Evolutionary conservation across 2,797 vertebrate species (phyloP).

Genomic region (Phalloptychus januarius): DNA sequence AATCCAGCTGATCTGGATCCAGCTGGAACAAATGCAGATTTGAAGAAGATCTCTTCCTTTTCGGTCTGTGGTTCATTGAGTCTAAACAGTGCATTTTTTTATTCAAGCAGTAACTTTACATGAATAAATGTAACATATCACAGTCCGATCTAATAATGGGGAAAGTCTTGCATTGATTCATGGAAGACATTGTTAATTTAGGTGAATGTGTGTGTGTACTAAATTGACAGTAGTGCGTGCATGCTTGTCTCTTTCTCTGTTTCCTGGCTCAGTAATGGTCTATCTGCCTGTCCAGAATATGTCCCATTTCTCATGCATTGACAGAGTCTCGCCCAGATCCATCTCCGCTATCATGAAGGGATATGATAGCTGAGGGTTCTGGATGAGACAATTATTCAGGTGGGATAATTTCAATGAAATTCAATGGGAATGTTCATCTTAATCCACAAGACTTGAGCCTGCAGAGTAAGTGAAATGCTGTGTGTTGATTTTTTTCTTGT

Average conservation of each 20-base stretch:
- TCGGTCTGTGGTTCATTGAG: background rate
- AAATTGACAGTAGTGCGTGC: background rate
- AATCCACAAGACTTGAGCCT: background rate
- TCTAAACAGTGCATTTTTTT: background rate
- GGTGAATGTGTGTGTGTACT: background rate
- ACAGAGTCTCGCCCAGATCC: background rate
- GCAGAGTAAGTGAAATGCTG: background rate
- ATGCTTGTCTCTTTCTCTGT: background rate
- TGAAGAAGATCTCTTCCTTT: background rate
- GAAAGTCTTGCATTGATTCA: background rate
- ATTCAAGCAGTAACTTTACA: background rate
- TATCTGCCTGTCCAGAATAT: background rate
- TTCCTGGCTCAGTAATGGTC: background rate
- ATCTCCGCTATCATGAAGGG: background rate
- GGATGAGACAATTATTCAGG: background rate
- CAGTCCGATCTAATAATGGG: background rate
- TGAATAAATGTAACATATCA: background rate
- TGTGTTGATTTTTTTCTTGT: background rate
- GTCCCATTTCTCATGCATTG: background rate
- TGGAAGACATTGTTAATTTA: background rate
- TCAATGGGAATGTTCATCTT: background rate
- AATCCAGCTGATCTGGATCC: background rate
- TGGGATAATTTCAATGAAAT: background rate
- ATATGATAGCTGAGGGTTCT: background rate
- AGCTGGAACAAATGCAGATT: too few species aligned